Evolutionary conservation across 2,797 vertebrate genomes (phyloP), one percentile per base, ranked within the genome.

Genomic region (Morus bassanus): DNA sequence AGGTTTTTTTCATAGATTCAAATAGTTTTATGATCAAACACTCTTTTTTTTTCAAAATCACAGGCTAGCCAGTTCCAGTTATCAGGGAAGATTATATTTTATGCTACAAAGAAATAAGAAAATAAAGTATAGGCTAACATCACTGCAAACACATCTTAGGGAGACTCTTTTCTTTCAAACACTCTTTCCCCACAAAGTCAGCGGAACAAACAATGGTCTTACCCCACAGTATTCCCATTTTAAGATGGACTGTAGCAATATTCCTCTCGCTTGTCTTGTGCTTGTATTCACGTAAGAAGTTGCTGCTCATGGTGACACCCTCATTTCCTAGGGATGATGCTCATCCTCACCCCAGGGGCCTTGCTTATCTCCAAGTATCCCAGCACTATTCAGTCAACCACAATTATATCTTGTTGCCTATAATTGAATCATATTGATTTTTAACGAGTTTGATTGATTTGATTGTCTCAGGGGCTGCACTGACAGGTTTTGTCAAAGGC

Each of bases 401-500:
- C 45, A 35, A 68, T 14, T 54, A 45, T 78, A 63, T 75, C 88
- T 61, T 77, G 51, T 84, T 48, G 65, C 74, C 79, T 1, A 2
- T 94, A 94, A 96, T 95, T 92, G 63, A 94, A 94, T 83, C 19
- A 11, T 82, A 95, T 85, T 95, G 96, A 89, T 94, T 95, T 98
- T 94, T 93, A 97, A 97, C 96, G 92, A 89, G 72, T 69, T 68
- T 91, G 91, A 96, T 95, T 95, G 91, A 94, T 94, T 93, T 87
- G 61, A 91, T 92, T 91, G 67, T 97, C 93, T 89, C 78, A 67
- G 27, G 60, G 51, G 59, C 81, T 84, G 68, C 68, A 53, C 50
- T 82, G 88, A 70, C 72, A 67, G 28, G 65, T 89, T 76, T 89
- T 92, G 33, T 68, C 43, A 33, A 37, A 59, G 37, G 53, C 24